phyloP scores from a whole-genome alignment of 2,888 invertebrate genomes.

The Pyrrhia umbra region DNA sequence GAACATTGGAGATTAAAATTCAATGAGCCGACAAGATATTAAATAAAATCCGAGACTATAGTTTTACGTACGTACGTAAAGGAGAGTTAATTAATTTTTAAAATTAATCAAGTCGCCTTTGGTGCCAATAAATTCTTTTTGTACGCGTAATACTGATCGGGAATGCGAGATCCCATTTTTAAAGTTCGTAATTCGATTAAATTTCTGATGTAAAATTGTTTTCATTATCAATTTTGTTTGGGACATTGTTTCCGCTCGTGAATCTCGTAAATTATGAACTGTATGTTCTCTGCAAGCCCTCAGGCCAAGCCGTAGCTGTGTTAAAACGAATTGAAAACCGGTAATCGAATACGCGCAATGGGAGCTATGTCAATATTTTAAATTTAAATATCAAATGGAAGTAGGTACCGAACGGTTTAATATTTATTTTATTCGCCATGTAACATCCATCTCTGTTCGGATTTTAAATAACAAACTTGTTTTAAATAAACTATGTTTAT shows the following conservation, averaged over 20 bases:
- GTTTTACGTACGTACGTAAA: conserved; percentile 67
- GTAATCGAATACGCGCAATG: conserved; percentile 88
- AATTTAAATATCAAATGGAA: conserved; percentile 86
- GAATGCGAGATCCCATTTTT: conserved; percentile 74
- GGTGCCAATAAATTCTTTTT: conserved; percentile 67
- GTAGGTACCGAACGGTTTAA: conserved; percentile 72
- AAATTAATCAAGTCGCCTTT: conserved; percentile 63
- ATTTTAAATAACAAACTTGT: conserved; percentile 70
- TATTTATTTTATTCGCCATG: conserved; percentile 80
- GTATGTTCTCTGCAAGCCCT: conserved; percentile 84
- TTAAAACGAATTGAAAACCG: conserved; percentile 89
- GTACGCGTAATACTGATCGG: conserved; percentile 64
- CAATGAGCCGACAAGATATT: conserved; percentile 83
- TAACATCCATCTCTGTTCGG: conserved; percentile 76
- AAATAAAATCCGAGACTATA: conserved; percentile 75
- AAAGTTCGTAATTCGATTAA: conserved; percentile 82
- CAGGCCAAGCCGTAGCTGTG: conserved; percentile 80
- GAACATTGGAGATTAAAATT: conserved; percentile 87
- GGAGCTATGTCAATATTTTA: conserved; percentile 88
- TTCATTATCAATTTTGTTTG: conserved; percentile 87
- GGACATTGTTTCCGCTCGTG: conserved; percentile 84
- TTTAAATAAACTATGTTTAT: conserved; percentile 58
- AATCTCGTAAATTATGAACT: conserved; percentile 87
- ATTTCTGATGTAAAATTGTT: conserved; percentile 86
- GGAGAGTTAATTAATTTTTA: conserved; percentile 65